Evolutionary conservation across 2,113 vertebrate species (phyloP).

Genomic region (Peromyscus polionotus): DNA sequence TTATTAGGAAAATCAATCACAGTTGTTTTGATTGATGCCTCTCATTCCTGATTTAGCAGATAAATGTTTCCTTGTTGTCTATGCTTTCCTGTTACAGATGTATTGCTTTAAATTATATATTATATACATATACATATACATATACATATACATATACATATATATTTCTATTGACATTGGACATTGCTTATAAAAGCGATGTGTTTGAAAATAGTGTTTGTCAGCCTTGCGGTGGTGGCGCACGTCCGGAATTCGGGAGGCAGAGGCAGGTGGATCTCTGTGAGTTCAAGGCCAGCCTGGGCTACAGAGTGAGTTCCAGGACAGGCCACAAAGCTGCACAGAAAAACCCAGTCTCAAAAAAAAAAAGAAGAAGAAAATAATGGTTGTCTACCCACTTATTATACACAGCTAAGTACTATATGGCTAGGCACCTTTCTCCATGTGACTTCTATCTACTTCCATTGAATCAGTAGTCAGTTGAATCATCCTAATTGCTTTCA

Average conservation of each 20-base stretch:
- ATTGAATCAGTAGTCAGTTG: no score
- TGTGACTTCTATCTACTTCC: no score
- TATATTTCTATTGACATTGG: not conserved
- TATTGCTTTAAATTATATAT: not conserved
- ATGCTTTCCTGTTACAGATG: not conserved
- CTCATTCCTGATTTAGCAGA: rapidly evolving
- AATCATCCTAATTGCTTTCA: not conserved
- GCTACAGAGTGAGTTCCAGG: no score
- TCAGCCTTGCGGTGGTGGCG: no score
- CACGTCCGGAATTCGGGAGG: no score
- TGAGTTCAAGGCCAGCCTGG: no score
- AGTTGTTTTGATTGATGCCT: not conserved
- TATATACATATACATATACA: no score
- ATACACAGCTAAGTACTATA: rapidly evolving
- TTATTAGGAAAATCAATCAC: not conserved
- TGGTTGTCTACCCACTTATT: not conserved
- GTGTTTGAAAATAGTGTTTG: not conserved
- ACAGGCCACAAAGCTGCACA: no score
- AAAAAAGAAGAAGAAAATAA: not conserved
- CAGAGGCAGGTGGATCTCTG: no score
- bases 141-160: no score
- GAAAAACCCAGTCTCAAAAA: no score
- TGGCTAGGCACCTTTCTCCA: not conserved
- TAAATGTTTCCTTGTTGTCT: not conserved
- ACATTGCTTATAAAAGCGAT: not conserved